Conservation (phyloP, 2,113 vertebrate genomes). For the Cyprinodon brontotheroides region DNA sequence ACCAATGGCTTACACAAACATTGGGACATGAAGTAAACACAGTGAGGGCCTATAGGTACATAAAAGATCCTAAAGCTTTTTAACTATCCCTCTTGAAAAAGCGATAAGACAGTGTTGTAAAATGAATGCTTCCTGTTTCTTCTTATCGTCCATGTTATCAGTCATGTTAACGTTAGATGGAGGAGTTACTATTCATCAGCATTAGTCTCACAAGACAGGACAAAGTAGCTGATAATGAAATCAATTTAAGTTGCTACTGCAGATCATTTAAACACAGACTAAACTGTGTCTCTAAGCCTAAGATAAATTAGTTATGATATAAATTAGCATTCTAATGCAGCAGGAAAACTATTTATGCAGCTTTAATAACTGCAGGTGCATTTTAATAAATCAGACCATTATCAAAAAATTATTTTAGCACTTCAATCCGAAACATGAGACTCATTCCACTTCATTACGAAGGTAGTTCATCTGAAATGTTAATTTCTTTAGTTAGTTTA, state of each 20-base stretch:
- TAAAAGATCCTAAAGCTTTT: constrained; percentile 18
- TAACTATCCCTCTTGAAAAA: neutral
- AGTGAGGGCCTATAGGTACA: constrained; percentile 33
- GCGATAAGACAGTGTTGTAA: constrained; percentile 1
- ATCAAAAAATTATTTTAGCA: neutral
- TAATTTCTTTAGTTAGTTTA: neutral
- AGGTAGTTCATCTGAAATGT: neutral
- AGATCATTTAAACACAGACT: neutral
- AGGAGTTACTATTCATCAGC: neutral
- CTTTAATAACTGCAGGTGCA: neutral
- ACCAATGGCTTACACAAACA: constrained; percentile 45
- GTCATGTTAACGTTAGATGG: neutral
- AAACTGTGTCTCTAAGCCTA: neutral
- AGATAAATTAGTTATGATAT: neutral
- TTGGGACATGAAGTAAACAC: constrained; percentile 57
- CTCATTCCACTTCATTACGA: neutral
- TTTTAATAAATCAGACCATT: neutral
- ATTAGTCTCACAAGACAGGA: neutral
- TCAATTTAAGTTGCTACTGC: neutral
- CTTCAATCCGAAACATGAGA: neutral
- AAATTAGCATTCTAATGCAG: neutral
- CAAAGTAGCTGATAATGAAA: neutral
- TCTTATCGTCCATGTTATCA: neutral
- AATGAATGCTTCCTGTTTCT: neutral
- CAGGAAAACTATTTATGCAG: neutral